phyloP scores from a whole-genome alignment of 2,113 vertebrate species.

The Hyla sarda region DNA sequence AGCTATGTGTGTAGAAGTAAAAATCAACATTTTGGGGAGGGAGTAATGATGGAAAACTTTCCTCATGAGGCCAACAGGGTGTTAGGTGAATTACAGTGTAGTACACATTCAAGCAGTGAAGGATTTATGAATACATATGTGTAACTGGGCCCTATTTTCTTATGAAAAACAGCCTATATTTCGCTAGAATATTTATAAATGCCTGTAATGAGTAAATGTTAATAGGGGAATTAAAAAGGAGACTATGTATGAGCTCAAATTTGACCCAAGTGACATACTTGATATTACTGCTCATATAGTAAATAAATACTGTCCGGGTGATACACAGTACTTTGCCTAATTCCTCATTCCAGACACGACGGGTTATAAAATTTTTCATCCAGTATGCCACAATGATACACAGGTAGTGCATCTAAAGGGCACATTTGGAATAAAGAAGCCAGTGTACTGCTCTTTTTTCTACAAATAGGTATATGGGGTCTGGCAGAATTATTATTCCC shows the following conservation, averaged over 20 bases:
- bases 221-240: not conserved
- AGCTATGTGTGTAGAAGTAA: not conserved
- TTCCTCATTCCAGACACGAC: not conserved
- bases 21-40: conserved; percentile 34
- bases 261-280: not conserved
- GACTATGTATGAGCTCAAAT: not conserved
- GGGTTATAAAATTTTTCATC: not conserved
- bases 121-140: conserved; percentile 39
- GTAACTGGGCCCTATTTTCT: not conserved
- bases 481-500: too few species aligned
- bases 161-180: not conserved
- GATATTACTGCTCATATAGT: not conserved
- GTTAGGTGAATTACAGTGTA: conserved; percentile 36
- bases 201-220: conserved; percentile 17
- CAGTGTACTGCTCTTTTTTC: not conserved
- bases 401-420: not conserved
- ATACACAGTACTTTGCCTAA: not conserved
- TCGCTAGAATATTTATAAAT: not conserved
- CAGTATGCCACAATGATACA: not conserved
- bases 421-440: not conserved
- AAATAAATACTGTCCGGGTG: not conserved
- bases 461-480: not conserved
- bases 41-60: conserved; percentile 33
- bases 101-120: conserved; percentile 7
- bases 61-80: conserved; percentile 29